These are phyloP conservation scores for Spea hammondii DNA, from an alignment of 2,797 vertebrate species.

Conservation along the genomic window DNA sequence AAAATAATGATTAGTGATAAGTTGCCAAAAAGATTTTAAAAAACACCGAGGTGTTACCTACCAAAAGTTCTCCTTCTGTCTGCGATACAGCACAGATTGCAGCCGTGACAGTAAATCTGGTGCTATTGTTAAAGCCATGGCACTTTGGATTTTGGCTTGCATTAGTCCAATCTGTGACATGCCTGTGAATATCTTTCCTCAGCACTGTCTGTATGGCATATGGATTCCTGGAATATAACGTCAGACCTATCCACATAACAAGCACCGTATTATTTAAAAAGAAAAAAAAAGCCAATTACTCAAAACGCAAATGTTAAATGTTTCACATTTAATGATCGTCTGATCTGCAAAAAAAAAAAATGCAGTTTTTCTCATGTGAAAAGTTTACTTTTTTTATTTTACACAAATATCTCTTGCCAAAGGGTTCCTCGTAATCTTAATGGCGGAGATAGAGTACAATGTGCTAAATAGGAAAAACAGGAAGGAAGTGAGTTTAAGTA, in stretches of 20 bases:
- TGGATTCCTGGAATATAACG: conserved; percentile 85
- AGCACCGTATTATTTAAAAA: conserved; percentile 84
- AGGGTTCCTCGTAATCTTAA: too few species aligned
- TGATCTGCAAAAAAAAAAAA: conserved; percentile 82
- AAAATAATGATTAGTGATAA: conserved; percentile 85
- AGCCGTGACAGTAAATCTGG: conserved; percentile 88
- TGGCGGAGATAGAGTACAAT: too few species aligned
- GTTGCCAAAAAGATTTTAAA: conserved; percentile 82
- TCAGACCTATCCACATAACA: conserved; percentile 84
- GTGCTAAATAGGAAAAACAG: too few species aligned
- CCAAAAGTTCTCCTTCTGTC: conserved; percentile 86
- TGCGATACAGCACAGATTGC: conserved; percentile 86
- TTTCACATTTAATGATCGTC: conserved; percentile 82
- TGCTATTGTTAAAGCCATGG: conserved; percentile 85
- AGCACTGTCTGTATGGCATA: conserved; percentile 87
- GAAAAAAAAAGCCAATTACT: conserved; percentile 84
- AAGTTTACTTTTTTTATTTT: conserved; percentile 73
- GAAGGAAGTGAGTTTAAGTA: too few species aligned
- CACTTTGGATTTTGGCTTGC: conserved; percentile 86
- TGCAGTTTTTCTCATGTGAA: conserved; percentile 76
- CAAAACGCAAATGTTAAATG: conserved; percentile 84
- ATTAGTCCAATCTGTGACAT: conserved; percentile 87
- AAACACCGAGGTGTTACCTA: conserved; percentile 84
- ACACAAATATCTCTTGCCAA: neutral
- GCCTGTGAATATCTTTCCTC: conserved; percentile 84